These are phyloP conservation scores for Lipophrys pholis DNA, from an alignment of 2,113 vertebrate species.

Conservation along the genomic window DNA sequence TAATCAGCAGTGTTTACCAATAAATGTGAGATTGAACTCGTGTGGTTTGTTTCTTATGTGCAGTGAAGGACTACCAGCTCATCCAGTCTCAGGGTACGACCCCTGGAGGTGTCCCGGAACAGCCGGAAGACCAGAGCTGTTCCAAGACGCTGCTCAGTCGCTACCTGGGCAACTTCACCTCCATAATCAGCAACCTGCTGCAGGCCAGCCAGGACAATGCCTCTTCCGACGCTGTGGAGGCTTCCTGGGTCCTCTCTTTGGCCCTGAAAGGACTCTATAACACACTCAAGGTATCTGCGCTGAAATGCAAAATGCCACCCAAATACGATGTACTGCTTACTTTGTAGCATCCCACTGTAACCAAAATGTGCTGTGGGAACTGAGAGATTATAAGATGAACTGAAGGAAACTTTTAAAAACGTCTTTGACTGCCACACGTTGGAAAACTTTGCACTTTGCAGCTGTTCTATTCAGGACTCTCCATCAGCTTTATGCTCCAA, in stretches of 20 bases:
- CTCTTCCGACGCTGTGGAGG: constrained; percentile 91
- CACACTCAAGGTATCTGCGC: constrained; percentile 88
- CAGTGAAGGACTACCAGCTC: constrained; percentile 97
- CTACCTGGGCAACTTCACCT: constrained; percentile 91
- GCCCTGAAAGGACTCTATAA: constrained; percentile 96
- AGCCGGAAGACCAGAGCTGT: constrained; percentile 24
- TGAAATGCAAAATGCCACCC: too few relatives aligned
- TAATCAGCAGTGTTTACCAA: neutral
- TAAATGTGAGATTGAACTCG: neutral
- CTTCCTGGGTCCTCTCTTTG: constrained; percentile 94
- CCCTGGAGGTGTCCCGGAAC: constrained; percentile 41
- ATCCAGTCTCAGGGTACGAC: constrained; percentile 86
- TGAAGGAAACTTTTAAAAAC: too few relatives aligned
- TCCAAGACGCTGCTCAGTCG: constrained; percentile 84
- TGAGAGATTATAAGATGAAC: too few relatives aligned
- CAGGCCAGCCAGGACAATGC: constrained; percentile 87
- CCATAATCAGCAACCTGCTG: constrained; percentile 91
- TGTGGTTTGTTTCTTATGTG: neutral
- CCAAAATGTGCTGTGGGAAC: too few relatives aligned
- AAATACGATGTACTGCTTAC: too few relatives aligned
- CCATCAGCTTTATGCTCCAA: too few relatives aligned
- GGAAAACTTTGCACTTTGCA: too few relatives aligned
- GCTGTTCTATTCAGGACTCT: too few relatives aligned
- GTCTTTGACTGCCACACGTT: too few relatives aligned
- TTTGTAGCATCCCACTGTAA: too few relatives aligned